Conservation (phyloP, 2,888 invertebrate genomes). For the Netelia fuscicornis region DNA sequence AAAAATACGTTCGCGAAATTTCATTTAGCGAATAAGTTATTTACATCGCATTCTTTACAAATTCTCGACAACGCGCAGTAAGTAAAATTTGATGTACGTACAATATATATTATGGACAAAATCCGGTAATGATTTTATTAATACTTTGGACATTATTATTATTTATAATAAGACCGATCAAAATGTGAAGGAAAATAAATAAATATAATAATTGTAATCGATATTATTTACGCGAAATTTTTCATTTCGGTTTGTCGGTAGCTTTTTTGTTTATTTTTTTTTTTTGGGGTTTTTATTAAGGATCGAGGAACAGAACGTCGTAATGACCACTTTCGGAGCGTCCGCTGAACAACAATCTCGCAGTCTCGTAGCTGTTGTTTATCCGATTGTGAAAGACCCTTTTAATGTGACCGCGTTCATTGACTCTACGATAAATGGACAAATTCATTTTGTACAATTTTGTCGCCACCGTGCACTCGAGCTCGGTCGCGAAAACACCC, state of each 20-base stretch:
- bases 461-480: constrained; percentile 80
- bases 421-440: constrained; percentile 78
- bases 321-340: constrained; percentile 80
- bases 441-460: constrained; percentile 79
- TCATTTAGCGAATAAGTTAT: not conserved
- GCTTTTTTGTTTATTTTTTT: not conserved
- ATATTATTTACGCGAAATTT: not conserved
- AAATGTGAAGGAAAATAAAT: not conserved
- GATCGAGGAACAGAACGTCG: constrained; percentile 76
- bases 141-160: not conserved
- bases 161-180: not conserved
- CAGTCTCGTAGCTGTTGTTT: constrained; percentile 71
- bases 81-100: too few relatives aligned
- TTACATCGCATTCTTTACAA: too few relatives aligned
- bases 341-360: constrained; percentile 79
- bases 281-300: constrained; percentile 23
- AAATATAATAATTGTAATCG: not conserved
- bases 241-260: not conserved
- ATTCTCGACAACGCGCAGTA: too few relatives aligned
- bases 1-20: not conserved
- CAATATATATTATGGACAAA: too few relatives aligned
- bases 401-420: constrained; percentile 72
- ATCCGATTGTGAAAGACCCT: constrained; percentile 77
- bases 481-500: constrained; percentile 80
- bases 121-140: not conserved